Evolutionary conservation across 2,113 vertebrate species (phyloP).

Genomic region (Chionis minor): DNA sequence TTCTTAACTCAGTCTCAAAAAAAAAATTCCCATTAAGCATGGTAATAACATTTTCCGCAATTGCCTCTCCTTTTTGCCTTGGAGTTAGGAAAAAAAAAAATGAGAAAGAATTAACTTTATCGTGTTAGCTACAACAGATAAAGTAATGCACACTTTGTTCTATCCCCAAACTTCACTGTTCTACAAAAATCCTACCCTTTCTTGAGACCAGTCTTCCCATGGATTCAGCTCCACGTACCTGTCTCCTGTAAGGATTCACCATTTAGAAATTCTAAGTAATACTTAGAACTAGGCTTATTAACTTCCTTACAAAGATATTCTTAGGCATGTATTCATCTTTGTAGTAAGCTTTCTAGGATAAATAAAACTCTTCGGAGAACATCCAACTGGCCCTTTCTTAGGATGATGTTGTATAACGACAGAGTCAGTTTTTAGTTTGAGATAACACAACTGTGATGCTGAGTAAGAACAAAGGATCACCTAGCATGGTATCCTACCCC

Average conservation of each 20-base stretch:
- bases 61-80: neutral
- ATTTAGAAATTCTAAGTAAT: neutral
- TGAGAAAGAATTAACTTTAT: neutral
- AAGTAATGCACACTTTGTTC: neutral
- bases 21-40: neutral
- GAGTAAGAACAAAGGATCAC: neutral
- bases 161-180: neutral
- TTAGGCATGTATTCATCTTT: neutral
- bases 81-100: neutral
- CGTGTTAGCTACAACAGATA: neutral
- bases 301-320: neutral
- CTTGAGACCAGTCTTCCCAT: neutral
- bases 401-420: neutral
- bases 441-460: fast-evolving
- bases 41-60: neutral
- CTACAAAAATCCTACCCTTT: neutral
- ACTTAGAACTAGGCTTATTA: neutral
- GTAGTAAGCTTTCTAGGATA: neutral
- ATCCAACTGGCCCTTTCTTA: neutral
- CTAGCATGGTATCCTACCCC: no score
- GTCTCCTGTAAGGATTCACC: neutral
- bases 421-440: neutral
- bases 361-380: neutral
- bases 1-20: neutral
- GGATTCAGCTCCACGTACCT: neutral